Evolutionary conservation across 2,797 vertebrate species (phyloP), one percentile per base, ranked within the genome.

Genomic region (Passerculus sandwichensis): DNA sequence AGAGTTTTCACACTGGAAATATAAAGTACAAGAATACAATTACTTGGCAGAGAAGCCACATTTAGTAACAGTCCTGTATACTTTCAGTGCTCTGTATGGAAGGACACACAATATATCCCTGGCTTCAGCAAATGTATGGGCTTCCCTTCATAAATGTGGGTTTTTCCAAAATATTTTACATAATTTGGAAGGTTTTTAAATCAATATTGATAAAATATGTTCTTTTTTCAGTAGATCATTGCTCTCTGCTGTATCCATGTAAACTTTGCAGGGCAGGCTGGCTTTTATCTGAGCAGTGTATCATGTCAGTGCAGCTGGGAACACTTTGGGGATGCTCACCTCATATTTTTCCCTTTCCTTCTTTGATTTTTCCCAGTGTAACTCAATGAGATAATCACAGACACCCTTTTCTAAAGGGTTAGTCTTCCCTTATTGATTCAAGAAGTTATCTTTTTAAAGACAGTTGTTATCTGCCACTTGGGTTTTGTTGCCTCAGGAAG

Each of bases 1-100:
- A 66, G 85, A 78, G 71, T 94, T 95, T 96, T 93, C 88, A 86
- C 67, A 27, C 60, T 96, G 83, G 56, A 96, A 94, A 67, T 79
- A 76, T 6, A 82, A 88, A 95, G 66, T 84, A 62, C 0, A 1
- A 65, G 80, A 91, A 79, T 87, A 93, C 85, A 95, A 86, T 94
- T 84, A 64, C 71, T 91, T 94, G 93, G 77, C 76, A 86, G 80
- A 90, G 36, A 77, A 81, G 40, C 40, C 51, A 64, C 73, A 6
- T 79, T 76, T 86, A 71, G 76, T 74, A 95, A 61, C 70, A 94
- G 80, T 93, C 64, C 38, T 67, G 67, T 82, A 42, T 88, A 78
- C 48, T 36, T 66, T 82, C 62, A 60, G 62, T 65, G 36, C 62
- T 75, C 40, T 47, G 0, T 75, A n/a, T 47, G 74, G 44, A 84